Conservation (phyloP, 2,113 vertebrate genomes). For the Reinhardtius hippoglossoides region DNA sequence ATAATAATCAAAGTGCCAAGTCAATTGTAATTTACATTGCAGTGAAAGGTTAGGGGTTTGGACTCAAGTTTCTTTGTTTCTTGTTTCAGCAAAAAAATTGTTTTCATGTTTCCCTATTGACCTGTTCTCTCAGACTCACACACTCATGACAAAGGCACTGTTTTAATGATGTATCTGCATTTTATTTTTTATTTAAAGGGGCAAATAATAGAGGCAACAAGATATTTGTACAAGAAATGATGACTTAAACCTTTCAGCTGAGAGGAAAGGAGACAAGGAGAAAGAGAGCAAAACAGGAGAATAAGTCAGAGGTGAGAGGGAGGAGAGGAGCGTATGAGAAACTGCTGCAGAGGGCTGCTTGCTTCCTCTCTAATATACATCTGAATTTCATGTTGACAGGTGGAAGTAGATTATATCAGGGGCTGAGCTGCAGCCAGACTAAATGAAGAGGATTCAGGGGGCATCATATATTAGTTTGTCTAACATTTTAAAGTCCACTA, state of each 20-base stretch:
- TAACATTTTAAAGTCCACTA: not conserved
- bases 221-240: no score
- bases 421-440: conserved; percentile 18
- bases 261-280: conserved; percentile 1
- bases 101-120: no score
- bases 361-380: conserved; percentile 24
- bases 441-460: conserved; percentile 31
- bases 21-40: no score
- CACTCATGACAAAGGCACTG: no score
- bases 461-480: not conserved
- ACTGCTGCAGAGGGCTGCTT: conserved; percentile 17
- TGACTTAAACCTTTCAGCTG: not conserved
- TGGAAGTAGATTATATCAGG: conserved; percentile 47
- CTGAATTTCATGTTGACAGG: conserved; percentile 52
- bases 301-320: conserved; percentile 9
- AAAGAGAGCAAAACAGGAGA: not conserved
- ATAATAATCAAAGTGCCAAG: not conserved
- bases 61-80: no score
- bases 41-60: no score
- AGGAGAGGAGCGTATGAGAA: not conserved
- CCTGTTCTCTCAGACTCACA: no score
- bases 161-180: no score
- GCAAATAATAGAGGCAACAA: no score
- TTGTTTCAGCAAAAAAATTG: no score
- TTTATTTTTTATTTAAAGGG: no score